phyloP scores from a whole-genome alignment of 2,888 invertebrate species.

The Melitaea athalia region DNA sequence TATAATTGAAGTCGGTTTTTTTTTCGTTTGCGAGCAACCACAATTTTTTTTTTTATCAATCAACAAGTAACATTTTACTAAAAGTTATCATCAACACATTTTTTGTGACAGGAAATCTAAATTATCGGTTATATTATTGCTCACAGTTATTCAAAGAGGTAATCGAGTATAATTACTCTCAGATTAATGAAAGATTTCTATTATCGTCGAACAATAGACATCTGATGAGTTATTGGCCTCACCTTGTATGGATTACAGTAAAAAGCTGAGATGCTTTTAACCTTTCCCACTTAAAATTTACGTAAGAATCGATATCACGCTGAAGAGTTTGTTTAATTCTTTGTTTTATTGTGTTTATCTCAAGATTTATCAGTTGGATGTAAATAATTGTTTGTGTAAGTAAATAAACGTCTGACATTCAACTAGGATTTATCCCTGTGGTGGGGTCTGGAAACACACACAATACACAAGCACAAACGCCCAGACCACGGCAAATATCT shows the following conservation, averaged over 20 bases:
- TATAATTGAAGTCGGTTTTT: too few species aligned
- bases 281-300: slow-evolving; percentile 23
- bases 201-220: slow-evolving; percentile 28
- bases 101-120: background rate
- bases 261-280: slow-evolving; percentile 29
- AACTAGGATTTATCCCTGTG: too few species aligned
- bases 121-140: background rate
- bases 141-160: slow-evolving; percentile 14
- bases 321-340: background rate
- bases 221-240: slow-evolving; percentile 22
- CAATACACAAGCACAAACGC: too few species aligned
- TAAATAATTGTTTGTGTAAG: too few species aligned
- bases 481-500: too few species aligned
- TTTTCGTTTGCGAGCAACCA: too few species aligned
- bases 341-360: too few species aligned
- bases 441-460: too few species aligned
- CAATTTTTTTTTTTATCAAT: too few species aligned
- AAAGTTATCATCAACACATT: too few species aligned
- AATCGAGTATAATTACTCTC: slow-evolving; percentile 1
- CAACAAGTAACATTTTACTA: background rate
- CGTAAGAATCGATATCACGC: slow-evolving; percentile 4
- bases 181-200: slow-evolving; percentile 29
- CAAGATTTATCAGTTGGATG: too few species aligned
- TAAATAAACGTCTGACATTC: too few species aligned
- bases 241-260: slow-evolving; percentile 9